Base-by-base conservation (phyloP, 2,797 vertebrate genomes). In the Cuculus canorus region DNA sequence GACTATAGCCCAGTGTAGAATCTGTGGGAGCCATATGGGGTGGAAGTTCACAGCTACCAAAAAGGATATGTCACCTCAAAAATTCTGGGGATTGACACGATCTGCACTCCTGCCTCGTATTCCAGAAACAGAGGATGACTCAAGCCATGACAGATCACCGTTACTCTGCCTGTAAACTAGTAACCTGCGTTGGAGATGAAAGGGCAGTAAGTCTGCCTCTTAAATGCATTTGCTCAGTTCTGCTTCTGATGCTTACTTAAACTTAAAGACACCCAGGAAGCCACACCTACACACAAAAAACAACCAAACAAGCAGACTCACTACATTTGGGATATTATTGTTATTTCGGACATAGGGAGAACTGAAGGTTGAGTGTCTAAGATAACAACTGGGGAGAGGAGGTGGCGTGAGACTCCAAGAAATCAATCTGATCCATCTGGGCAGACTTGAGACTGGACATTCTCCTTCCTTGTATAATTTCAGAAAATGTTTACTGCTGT, bases 11-110 rank as follows among this genome's bases (percentile, higher is more conserved):
- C 99, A 99, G 97, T 99, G 99, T 95, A 96, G 98, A 65, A 97
- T 98, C 81, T 99, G 99, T 23, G 98, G 98, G 7, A 99, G 98
- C 94, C 99, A 99, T 91, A 98, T 99, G 98, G 99, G 99, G 24
- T 99, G 99, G 99, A 99, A 99, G 96, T 99, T 99, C 97, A 99
- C 99, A 3, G 98, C 99, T 88, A 98, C 98, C 52, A 98, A 98
- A 95, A 99, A 99, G 95, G 99, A 99, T 96, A 97, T 99, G 98
- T 98, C 98, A n/a, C 99, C 99, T 0, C 98, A 98, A 80, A 98
- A 98, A 32, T 99, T 99, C 97, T 99, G 99, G 99, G 99, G 99
- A 17, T 94, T 99, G 97, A 99, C 99, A 3, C 98, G 99, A n/a
- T 99, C 99, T 12, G 99, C 99, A 47, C 97, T 99, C 93, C 97